Evolutionary conservation across 2,797 vertebrate species (phyloP), one percentile per base, ranked within the genome.

Genomic region (Rhinogobio ventralis): DNA sequence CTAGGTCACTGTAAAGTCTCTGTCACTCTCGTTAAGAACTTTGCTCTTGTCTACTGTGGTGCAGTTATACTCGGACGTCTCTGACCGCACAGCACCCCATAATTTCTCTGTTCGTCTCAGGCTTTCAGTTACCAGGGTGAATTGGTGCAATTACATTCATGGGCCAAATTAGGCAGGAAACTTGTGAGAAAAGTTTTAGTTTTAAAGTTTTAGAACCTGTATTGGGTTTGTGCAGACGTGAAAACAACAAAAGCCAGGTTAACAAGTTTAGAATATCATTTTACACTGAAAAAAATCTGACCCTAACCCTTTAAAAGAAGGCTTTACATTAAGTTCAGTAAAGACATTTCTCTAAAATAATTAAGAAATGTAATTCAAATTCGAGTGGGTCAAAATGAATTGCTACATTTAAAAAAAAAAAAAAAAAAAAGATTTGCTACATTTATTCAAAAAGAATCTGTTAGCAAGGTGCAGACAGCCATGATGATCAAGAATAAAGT

Each of bases 71-170:
- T 80, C n/a, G 66, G 42, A 75, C 30, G 17, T 20, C 42, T 81
- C 66, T 79, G 78, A 69, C 30, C 20, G 19, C 28, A 11, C 36
- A 42, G 30, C 45, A 72, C 66, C 78, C 62, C 45, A 39, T 66
- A 7, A 66, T 81, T 89, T 64, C 1, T n/a, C 30, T 23, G 75
- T 73, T 42, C 13, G 73, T 88, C 87, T 76, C 72, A 89, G 77
- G 86, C 81, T 82, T 64, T 83, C 82, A 82, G 49, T 78, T 87
- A 83, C 86, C 72, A 45, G 49, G 33, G 36, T 86, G 53, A 89
- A 85, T 23, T 30, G 25, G 64, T 79, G 81, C 80, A 86, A 87
- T 85, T 20, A 7, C 28, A 86, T 64, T 30, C 73, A 81, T 33
- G 73, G 64, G 46, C 46, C 77, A 79, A 87, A 84, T 89, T 67